Percentiles rank a stretch among this genome's conserved stretches.
phyloP scores from a whole-genome alignment of 2,113 vertebrate genomes.

The Parus major region DNA sequence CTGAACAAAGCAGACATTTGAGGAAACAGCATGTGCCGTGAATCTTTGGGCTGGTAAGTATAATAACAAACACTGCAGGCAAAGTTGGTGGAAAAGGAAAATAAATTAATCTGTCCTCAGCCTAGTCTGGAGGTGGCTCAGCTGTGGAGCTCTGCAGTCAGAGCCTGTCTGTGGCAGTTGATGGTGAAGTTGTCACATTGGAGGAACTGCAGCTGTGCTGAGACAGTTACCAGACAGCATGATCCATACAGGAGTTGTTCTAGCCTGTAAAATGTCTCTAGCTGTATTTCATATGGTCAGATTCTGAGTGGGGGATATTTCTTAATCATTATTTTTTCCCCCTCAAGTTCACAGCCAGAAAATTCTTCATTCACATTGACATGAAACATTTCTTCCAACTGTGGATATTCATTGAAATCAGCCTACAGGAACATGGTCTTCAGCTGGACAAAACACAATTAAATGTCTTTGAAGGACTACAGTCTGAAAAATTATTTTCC shows the following conservation, averaged over 20 bases:
- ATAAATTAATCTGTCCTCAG: constrained; percentile 57
- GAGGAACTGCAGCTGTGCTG: constrained; percentile 57
- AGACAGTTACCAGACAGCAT: constrained; percentile 51
- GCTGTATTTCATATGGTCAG: background rate
- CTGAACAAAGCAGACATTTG: constrained; percentile 33
- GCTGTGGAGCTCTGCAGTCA: constrained; percentile 6
- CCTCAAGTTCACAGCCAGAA: background rate
- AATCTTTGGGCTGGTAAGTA: constrained; percentile 20
- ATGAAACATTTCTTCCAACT: background rate
- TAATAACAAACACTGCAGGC: constrained; percentile 46
- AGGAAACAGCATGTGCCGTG: constrained; percentile 30
- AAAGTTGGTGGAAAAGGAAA: constrained; percentile 40
- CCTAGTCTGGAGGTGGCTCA: constrained; percentile 22
- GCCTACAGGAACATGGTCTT: background rate
- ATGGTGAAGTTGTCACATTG: constrained; percentile 52
- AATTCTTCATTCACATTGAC: constrained; percentile 35
- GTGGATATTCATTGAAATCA: background rate
- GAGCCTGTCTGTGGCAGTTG: constrained; percentile 29
- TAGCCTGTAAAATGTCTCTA: background rate
- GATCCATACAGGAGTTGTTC: constrained; percentile 43
- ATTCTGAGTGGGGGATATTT: constrained; percentile 14
- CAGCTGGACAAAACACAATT: background rate
- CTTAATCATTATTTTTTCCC: background rate
- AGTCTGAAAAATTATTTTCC: background rate
- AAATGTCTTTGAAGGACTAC: background rate